phyloP scores from a whole-genome alignment of 2,888 invertebrate genomes.

The Cyclophora albipunctata region DNA sequence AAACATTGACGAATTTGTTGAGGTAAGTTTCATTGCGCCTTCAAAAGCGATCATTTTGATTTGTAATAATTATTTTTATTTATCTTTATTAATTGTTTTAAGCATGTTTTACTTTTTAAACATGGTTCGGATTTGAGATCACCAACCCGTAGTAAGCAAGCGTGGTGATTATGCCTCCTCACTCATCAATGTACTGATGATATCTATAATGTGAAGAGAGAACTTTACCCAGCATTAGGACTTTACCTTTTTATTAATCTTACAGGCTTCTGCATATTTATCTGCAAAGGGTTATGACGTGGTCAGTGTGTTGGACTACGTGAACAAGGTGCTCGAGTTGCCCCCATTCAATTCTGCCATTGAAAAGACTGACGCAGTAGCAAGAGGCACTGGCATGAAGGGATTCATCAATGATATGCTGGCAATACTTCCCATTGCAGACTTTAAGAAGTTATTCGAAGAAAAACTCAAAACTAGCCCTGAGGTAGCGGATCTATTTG shows the following conservation, averaged over 20 bases:
- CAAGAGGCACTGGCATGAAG: slow-evolving; percentile 21
- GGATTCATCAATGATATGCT: slow-evolving; percentile 31
- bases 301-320: slow-evolving; percentile 21
- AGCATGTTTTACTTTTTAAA: too few species aligned
- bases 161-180: too few species aligned
- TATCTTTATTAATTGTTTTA: neutral
- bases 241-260: slow-evolving; percentile 2
- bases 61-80: neutral
- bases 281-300: slow-evolving; percentile 34
- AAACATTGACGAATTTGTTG: slow-evolving; percentile 33
- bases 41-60: neutral
- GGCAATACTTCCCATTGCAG: slow-evolving; percentile 27
- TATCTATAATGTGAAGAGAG: too few species aligned
- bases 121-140: too few species aligned
- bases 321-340: slow-evolving; percentile 26
- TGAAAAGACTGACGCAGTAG: slow-evolving; percentile 1
- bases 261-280: slow-evolving; percentile 30
- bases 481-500: slow-evolving; percentile 29
- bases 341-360: slow-evolving; percentile 24
- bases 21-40: slow-evolving; percentile 22
- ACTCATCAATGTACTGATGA: too few species aligned
- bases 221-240: too few species aligned
- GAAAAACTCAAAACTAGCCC: slow-evolving; percentile 28
- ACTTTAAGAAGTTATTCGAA: slow-evolving; percentile 33
- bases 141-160: too few species aligned